phyloP scores from a whole-genome alignment of 1,140 invertebrate species.

The Vanessa tameamea region DNA sequence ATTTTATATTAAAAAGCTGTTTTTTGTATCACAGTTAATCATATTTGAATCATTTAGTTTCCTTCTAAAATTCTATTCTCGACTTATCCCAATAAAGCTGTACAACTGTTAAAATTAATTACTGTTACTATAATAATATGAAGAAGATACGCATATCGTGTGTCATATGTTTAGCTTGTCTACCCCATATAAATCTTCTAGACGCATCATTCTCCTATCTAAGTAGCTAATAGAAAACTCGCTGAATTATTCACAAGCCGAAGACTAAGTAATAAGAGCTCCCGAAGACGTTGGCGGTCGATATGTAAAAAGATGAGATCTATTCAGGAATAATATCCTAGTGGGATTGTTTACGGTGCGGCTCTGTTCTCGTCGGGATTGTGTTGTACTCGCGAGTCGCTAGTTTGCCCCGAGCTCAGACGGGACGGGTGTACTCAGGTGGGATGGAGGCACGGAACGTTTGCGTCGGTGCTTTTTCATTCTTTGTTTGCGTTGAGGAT shows the following conservation, averaged over 20 bases:
- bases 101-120: no score
- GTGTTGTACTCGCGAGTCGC: constrained; percentile 33
- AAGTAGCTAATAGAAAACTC: constrained; percentile 67
- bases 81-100: no score
- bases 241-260: constrained; percentile 65
- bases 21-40: no score
- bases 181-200: neutral
- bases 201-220: constrained; percentile 39
- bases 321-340: constrained; percentile 66
- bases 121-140: no score
- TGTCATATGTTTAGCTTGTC: neutral
- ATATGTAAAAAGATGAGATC: constrained; percentile 72
- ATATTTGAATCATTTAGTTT: no score
- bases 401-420: constrained; percentile 56
- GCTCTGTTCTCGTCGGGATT: constrained; percentile 50
- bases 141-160: no score
- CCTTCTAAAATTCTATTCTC: no score
- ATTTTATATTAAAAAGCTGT: no score
- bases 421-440: constrained; percentile 59
- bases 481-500: constrained; percentile 74
- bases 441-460: constrained; percentile 55
- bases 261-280: constrained; percentile 63
- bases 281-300: constrained; percentile 59
- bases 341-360: constrained; percentile 64
- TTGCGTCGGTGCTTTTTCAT: constrained; percentile 72